Evolutionary conservation across 2,797 vertebrate species (phyloP).

Genomic region (Poeciliopsis presidionis): DNA sequence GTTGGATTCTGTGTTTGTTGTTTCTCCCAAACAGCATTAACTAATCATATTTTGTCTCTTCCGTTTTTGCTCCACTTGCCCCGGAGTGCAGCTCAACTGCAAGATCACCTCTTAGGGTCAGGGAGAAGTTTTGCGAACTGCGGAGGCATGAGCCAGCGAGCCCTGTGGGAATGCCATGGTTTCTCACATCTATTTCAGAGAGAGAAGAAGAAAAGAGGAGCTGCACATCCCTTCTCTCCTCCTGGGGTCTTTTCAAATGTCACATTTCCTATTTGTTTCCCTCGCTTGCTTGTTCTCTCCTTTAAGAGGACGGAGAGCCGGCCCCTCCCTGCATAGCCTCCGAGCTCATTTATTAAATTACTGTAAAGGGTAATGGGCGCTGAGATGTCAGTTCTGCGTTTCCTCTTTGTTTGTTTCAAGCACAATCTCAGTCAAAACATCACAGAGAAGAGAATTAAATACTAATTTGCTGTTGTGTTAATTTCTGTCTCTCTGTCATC

Average conservation of each 20-base stretch:
- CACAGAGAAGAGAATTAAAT: neutral
- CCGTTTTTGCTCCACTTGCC: conserved; percentile 17
- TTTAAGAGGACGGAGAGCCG: conserved; percentile 26
- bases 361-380: conserved; percentile 44
- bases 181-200: conserved; percentile 51
- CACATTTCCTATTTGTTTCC: conserved; percentile 50
- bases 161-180: conserved; percentile 52
- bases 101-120: conserved; percentile 57
- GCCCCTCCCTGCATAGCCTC: conserved; percentile 18
- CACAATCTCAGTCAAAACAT: conserved; percentile 11
- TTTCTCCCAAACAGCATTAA: conserved; percentile 24
- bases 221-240: conserved; percentile 37
- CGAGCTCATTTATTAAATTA: conserved; percentile 39
- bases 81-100: conserved; percentile 17
- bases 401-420: conserved; percentile 8
- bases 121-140: conserved; percentile 57
- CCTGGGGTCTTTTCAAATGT: conserved; percentile 65
- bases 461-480: neutral
- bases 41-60: conserved; percentile 22
- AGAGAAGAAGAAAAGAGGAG: conserved; percentile 20
- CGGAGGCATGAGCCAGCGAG: conserved; percentile 39
- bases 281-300: conserved; percentile 28
- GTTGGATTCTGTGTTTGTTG: conserved; percentile 23
- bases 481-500: neutral
- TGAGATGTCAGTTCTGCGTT: conserved; percentile 19